Percentiles rank a stretch among this genome's conserved stretches.
Conservation (phyloP, 2,888 invertebrate genomes). For the Pharmacophagus antenor region DNA sequence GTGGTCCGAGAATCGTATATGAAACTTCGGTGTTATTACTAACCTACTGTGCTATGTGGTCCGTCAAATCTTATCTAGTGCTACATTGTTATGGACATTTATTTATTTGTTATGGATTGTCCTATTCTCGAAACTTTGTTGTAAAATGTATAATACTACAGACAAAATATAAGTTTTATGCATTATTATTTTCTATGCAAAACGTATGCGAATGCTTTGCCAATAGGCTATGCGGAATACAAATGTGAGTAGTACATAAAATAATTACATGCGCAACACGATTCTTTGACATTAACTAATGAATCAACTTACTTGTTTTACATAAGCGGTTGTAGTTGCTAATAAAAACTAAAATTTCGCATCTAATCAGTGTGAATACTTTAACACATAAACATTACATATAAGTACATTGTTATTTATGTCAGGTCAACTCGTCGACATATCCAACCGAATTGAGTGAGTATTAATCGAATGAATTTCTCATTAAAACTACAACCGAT, state of each 20-base stretch:
- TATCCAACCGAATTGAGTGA: conserved; percentile 14
- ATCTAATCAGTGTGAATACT: conserved; percentile 22
- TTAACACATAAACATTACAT: conserved; percentile 4
- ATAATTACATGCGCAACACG: background rate
- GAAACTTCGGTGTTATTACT: no score
- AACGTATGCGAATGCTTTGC: background rate
- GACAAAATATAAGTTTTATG: background rate
- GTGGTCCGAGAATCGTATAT: no score
- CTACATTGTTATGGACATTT: no score
- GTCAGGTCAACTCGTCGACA: conserved; percentile 7
- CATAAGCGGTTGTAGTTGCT: conserved; percentile 1
- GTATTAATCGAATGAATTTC: conserved; percentile 19
- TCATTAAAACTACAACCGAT: background rate
- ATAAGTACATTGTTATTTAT: conserved; percentile 24
- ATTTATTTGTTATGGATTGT: background rate
- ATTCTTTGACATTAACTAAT: conserved; percentile 13
- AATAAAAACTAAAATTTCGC: conserved; percentile 20
- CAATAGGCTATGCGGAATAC: no score
- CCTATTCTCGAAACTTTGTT: background rate
- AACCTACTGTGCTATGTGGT: no score
- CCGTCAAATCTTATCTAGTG: no score
- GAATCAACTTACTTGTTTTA: conserved; percentile 1
- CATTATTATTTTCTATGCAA: background rate
- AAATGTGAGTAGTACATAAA: background rate
- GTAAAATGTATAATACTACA: background rate